Percentiles rank a stretch among this genome's conserved stretches.
phyloP scores from a whole-genome alignment of 2,113 vertebrate species.

The Oreochromis aureus region DNA sequence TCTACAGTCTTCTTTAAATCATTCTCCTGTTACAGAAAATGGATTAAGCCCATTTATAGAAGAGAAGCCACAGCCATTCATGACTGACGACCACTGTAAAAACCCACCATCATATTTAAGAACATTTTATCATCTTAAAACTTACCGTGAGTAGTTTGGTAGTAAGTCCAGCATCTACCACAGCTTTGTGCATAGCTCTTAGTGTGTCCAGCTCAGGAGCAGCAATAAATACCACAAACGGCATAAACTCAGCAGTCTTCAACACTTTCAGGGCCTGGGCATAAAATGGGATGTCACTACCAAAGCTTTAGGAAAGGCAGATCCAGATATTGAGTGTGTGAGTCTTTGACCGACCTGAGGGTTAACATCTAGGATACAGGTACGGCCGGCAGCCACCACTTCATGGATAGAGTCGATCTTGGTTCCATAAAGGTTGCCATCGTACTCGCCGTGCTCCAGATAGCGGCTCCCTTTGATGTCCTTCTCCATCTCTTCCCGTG shows the following conservation, averaged over 20 bases:
- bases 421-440: conserved; percentile 96
- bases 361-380: conserved; percentile 96
- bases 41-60: not conserved
- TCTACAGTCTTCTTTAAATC: conserved; percentile 98
- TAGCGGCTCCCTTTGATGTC: conserved; percentile 92
- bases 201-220: conserved; percentile 92
- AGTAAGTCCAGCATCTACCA: conserved; percentile 93
- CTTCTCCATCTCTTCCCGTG: conserved; percentile 85
- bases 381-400: conserved; percentile 85
- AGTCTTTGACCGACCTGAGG: conserved; percentile 79
- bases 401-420: conserved; percentile 97
- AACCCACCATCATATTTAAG: not conserved
- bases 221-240: conserved; percentile 96
- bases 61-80: not conserved
- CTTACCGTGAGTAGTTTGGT: conserved; percentile 96
- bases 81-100: not conserved
- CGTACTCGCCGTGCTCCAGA: conserved; percentile 95
- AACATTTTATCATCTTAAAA: not conserved
- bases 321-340: not conserved
- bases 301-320: not conserved
- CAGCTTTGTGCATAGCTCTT: conserved; percentile 96
- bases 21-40: conserved; percentile 77
- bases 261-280: conserved; percentile 90
- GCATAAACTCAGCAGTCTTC: conserved; percentile 96
- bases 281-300: not conserved